These are phyloP conservation scores for Drosophila parthenogenetica DNA, from an alignment of 2,888 invertebrate genomes.

Conservation along the genomic window DNA sequence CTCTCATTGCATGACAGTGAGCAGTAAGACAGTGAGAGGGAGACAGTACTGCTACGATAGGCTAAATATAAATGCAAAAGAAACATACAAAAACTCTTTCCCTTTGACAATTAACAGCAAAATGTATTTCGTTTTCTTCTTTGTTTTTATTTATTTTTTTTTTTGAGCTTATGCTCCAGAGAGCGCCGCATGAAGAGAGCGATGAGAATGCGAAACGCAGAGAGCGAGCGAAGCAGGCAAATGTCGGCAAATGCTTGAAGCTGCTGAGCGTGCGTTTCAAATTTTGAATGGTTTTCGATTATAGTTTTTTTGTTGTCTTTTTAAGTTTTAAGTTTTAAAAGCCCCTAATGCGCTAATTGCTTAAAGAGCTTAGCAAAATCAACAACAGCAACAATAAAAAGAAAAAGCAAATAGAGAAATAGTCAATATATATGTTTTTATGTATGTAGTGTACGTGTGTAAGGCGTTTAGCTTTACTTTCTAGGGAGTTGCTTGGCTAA, in stretches of 20 bases:
- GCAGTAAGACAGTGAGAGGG: constrained; percentile 2
- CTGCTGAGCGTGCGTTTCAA: constrained; percentile 42
- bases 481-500: constrained; percentile 57
- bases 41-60: constrained; percentile 40
- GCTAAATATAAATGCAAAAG: constrained; percentile 62
- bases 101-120: constrained; percentile 47
- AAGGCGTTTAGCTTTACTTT: constrained; percentile 64
- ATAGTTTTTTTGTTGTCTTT: constrained; percentile 18
- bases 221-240: constrained; percentile 12
- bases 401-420: constrained; percentile 39
- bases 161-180: constrained; percentile 14
- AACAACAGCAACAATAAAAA: constrained; percentile 23
- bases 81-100: constrained; percentile 51
- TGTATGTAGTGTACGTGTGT: not conserved
- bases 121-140: constrained; percentile 14
- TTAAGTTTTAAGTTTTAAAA: constrained; percentile 28
- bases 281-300: constrained; percentile 46
- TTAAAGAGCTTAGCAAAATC: constrained; percentile 54
- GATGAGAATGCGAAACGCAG: constrained; percentile 8
- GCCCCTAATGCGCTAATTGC: constrained; percentile 59
- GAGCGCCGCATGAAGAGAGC: constrained; percentile 13
- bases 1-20: not conserved
- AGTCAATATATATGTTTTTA: constrained; percentile 5
- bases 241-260: constrained; percentile 29
- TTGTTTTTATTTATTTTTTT: constrained; percentile 7